Conservation (phyloP, 2,888 invertebrate genomes). For the Orchesellides sinensis region DNA sequence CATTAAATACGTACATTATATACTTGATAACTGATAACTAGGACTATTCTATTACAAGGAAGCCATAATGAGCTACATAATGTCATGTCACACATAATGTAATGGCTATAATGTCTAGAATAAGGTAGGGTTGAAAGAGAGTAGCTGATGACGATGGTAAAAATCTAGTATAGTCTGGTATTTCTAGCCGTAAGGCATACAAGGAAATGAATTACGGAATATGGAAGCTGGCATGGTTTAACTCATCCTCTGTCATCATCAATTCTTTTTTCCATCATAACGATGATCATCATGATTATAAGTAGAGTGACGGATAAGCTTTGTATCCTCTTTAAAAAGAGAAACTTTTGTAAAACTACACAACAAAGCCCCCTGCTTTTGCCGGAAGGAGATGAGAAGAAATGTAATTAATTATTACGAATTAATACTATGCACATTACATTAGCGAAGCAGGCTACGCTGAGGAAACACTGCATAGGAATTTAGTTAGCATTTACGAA, state of each 20-base stretch:
- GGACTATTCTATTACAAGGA: not conserved
- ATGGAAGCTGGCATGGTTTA: not conserved
- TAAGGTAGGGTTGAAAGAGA: not conserved
- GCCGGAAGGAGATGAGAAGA: not conserved
- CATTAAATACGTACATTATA: not conserved
- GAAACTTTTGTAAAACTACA: not conserved
- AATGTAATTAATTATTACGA: not conserved
- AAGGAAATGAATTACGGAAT: slow-evolving; percentile 10
- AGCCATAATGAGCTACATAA: not conserved
- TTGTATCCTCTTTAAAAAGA: too few species aligned
- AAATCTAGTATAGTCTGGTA: slow-evolving; percentile 9
- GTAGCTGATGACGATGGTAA: not conserved
- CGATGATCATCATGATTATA: slow-evolving; percentile 25
- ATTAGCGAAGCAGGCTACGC: too few species aligned
- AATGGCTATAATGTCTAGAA: too few species aligned
- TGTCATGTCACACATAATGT: slow-evolving; percentile 1
- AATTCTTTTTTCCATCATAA: slow-evolving; percentile 40
- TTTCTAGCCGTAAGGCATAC: slow-evolving; percentile 21
- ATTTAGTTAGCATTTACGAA: too few species aligned
- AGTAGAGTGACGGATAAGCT: not conserved
- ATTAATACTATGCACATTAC: too few species aligned
- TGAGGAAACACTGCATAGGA: too few species aligned
- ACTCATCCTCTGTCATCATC: not conserved
- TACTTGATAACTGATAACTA: not conserved
- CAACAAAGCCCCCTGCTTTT: not conserved